Evolutionary conservation across 2,113 vertebrate genomes (phyloP), one percentile per base, ranked within the genome.

Genomic region (Odontesthes bonariensis): DNA sequence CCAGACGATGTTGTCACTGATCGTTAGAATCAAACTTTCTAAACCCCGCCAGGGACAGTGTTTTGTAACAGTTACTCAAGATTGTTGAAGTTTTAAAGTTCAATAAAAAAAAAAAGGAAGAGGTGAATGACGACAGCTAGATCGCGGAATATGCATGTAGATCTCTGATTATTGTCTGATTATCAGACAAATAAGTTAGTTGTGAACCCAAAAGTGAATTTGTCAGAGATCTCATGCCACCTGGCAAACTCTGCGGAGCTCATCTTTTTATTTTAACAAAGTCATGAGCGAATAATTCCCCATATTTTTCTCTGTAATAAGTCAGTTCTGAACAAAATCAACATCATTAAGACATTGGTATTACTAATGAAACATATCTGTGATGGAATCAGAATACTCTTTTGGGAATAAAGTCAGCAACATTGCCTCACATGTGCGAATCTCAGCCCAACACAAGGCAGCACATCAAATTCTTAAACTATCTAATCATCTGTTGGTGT

Each of bases 191-290:
- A 6, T 19, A 9, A 32, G 14, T 19, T 14, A n/a, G 19, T n/a
- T 1, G 5, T 84, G 82, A 84, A 73, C 57, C 66, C 32, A 55
- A 72, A 71, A 59, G 66, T 77, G 71, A 79, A 84, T 79, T 72
- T 79, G 27, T 38, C 35, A 38, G 35, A 38, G 35, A 77, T 38
- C 55, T 33, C 58, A 54, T 82, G 77, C 32, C 74, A 32, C 38
- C 5, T 35, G 52, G 19, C 6, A 17, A 72, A 62, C 27, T 7
- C 49, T 31, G 35, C 27, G 46, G 11, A 16, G 53, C 8, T 5
- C 13, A 55, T 65, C 60, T 42, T 33, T 1, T 0, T 44, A 62
- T 42, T 47, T 20, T 11, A 20, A 56, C 14, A 14, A 73, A 73
- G 71, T 1, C 8, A 8, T 20, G 40, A 22, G 22, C 49, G 19